Evolutionary conservation across 2,113 vertebrate species (phyloP).

Genomic region (Bungarus multicinctus): DNA sequence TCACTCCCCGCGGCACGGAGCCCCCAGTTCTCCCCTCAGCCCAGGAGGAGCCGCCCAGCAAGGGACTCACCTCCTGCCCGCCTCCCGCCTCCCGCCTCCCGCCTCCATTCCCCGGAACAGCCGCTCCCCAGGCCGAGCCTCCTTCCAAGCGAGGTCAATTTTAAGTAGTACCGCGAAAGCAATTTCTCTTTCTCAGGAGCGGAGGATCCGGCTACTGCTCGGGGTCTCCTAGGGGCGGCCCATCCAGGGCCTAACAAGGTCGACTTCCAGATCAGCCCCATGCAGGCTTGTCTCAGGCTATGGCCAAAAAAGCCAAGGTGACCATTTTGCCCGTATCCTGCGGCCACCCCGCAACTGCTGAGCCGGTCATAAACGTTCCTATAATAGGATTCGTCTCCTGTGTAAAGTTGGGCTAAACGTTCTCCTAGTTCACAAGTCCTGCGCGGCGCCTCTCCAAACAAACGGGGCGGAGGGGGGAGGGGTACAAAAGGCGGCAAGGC

Average conservation of each 20-base stretch:
- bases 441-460: neutral
- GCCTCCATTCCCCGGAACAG: neutral
- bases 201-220: neutral
- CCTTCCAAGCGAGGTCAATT: neutral
- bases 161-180: neutral
- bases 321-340: neutral
- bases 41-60: neutral
- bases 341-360: neutral
- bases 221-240: neutral
- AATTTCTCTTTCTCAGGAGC: neutral
- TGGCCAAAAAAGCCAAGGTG: neutral
- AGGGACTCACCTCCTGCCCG: neutral
- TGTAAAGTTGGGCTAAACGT: neutral
- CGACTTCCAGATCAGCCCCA: neutral
- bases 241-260: neutral
- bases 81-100: no score
- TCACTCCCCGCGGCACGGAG: neutral
- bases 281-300: neutral
- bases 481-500: neutral
- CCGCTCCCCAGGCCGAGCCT: neutral
- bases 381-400: neutral
- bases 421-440: neutral
- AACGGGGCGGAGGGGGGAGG: neutral
- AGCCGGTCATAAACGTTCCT: neutral
- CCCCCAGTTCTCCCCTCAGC: neutral